Percentiles rank a stretch among this genome's conserved stretches.
Evolutionary conservation across 2,888 invertebrate species (phyloP).

Genomic region (Limnephilus lunatus): DNA sequence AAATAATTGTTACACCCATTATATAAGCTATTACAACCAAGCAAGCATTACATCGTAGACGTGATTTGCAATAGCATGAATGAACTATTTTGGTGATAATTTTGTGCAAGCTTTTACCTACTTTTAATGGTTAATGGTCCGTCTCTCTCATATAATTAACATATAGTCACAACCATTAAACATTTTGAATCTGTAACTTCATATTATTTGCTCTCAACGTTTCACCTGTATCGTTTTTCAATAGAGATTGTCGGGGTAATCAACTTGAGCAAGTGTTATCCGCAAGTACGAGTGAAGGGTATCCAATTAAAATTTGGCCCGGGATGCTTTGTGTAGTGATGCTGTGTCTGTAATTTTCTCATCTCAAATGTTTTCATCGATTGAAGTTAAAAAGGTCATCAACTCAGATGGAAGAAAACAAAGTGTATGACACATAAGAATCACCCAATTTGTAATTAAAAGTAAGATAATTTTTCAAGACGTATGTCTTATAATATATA

Average conservation of each 20-base stretch:
- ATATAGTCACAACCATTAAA: no score
- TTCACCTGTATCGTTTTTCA: slow-evolving; percentile 58
- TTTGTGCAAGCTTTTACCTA: no score
- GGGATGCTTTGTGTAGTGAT: background rate
- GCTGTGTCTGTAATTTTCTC: background rate
- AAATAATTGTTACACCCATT: no score
- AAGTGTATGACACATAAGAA: background rate
- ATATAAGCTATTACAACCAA: background rate
- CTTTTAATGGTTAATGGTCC: no score
- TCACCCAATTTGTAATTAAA: background rate
- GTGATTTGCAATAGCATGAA: no score
- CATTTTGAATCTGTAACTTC: no score
- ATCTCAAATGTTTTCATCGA: background rate
- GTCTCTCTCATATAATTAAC: no score
- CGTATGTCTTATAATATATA: background rate
- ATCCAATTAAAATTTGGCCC: slow-evolving; percentile 64
- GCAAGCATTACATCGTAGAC: background rate
- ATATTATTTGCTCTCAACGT: background rate
- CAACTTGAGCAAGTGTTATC: slow-evolving; percentile 56
- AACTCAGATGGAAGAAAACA: background rate
- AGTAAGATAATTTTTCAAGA: background rate
- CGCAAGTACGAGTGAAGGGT: slow-evolving; percentile 53
- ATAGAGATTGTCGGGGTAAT: slow-evolving; percentile 53
- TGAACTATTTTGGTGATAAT: background rate
- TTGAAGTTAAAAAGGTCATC: background rate